These are phyloP conservation scores for Acyrthosiphon pisum DNA, from an alignment of 1,140 invertebrate genomes.

Conservation along the genomic window DNA sequence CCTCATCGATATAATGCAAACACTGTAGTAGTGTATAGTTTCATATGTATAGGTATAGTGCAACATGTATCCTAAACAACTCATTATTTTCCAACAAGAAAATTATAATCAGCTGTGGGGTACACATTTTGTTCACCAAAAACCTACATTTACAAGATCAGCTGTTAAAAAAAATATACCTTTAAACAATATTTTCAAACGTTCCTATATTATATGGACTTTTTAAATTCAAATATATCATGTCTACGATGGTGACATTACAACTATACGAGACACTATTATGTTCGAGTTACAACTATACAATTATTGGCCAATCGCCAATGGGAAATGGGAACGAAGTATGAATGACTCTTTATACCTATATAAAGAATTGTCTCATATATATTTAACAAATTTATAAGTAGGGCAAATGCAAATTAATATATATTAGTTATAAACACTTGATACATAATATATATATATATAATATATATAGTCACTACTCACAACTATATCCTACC, in stretches of 20 bases:
- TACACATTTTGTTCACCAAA: background rate
- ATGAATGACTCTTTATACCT: background rate
- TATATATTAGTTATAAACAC: background rate
- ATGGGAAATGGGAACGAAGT: background rate
- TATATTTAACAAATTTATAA: conserved; percentile 4
- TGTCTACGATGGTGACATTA: background rate
- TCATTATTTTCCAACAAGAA: background rate
- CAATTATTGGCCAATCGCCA: conserved; percentile 7
- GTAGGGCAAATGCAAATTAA: conserved; percentile 10
- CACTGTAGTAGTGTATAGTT: background rate
- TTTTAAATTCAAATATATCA: conserved; percentile 20
- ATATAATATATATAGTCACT: background rate
- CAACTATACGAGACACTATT: background rate
- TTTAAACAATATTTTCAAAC: too few relatives aligned
- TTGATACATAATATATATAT: background rate
- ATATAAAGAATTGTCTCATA: background rate
- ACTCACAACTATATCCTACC: background rate
- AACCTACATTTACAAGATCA: background rate
- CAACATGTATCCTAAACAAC: background rate
- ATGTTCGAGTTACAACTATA: background rate
- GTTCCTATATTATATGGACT: background rate
- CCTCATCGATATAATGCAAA: background rate
- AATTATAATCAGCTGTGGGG: background rate
- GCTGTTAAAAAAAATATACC: background rate
- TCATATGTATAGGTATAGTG: background rate